Base-by-base conservation (phyloP, 2,888 invertebrate genomes). In the Agrilus mali region DNA sequence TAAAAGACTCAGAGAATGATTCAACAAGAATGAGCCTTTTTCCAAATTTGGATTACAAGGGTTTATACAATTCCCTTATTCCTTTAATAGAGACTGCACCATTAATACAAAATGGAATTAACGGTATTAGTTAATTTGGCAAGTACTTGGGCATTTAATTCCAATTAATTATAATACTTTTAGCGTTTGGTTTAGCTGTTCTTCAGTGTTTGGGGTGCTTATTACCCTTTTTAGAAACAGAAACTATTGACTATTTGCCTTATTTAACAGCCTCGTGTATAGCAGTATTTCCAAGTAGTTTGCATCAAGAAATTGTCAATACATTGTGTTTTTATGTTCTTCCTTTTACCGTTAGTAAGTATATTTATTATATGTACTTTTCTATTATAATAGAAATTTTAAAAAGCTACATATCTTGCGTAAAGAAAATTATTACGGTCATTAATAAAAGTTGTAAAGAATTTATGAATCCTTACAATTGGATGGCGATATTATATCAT, bases 31-130 rank as follows among this genome's bases (percentile, higher is more conserved):
- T 94, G 80, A 80, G 85, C 20, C 76, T 96, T 40, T 97, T 93
- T 68, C 97, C 97, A 7, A 95, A 87, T 69, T 75, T 98, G 54
- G 96, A 97, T 70, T 98, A 97, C 69, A 90, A 90, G 64, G 94
- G 93, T 41, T 75, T 98, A 37, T 96, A 92, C 66, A 88, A 89
- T 64, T 92, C 93, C 15, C 77, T 97, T 42, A 79, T 86, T 16
- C 86, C 86, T 58, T 73, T 94, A 50, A 85, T 96, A 41, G 96
- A 97, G 66, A 86, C 94, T n/a, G 88, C 93, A 17, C 87, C 94
- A 12, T 78, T 86, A 46, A 80, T 97, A 53, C 90, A 89, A 64
- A 82, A 86, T 62, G 94, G 93, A 41, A 76, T 88, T 49, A 82
- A 86, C 62, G 80, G 92, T 89, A 65, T 10, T 27, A 10, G 58